phyloP scores from a whole-genome alignment of 2,888 invertebrate genomes.

The Apodemia duryi region DNA sequence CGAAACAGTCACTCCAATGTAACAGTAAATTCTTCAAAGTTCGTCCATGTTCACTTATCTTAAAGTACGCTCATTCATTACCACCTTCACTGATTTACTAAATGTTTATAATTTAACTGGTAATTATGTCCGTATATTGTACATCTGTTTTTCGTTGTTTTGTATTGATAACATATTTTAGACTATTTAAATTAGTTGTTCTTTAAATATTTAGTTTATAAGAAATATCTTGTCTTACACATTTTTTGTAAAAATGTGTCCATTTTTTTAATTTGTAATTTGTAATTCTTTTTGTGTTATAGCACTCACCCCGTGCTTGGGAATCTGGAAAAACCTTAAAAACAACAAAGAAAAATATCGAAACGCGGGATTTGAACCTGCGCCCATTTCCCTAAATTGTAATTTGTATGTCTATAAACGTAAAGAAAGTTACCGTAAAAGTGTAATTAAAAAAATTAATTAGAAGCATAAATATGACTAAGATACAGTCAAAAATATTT shows the following conservation, averaged over 20 bases:
- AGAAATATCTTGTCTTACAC: not conserved
- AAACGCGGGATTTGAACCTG: too few relatives aligned
- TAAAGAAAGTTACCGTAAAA: not conserved
- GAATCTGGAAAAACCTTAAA: too few relatives aligned
- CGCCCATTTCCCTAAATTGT: too few relatives aligned
- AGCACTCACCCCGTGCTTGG: too few relatives aligned
- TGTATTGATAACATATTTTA: not conserved
- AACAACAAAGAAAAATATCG: too few relatives aligned
- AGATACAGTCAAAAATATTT: not conserved
- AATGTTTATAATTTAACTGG: not conserved
- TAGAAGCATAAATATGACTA: not conserved
- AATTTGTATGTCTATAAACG: not conserved
- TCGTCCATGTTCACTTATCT: not conserved
- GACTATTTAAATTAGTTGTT: not conserved
- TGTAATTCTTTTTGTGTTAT: too few relatives aligned
- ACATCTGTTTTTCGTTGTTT: not conserved
- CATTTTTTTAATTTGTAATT: too few relatives aligned
- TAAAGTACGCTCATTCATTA: not conserved
- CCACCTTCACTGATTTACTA: not conserved
- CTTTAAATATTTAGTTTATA: not conserved
- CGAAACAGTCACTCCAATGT: not conserved
- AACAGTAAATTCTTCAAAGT: not conserved
- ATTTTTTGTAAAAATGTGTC: too few relatives aligned
- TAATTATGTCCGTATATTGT: not conserved
- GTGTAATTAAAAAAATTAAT: not conserved